phyloP scores from a whole-genome alignment of 2,888 invertebrate species.

The Machimus atricapillus region DNA sequence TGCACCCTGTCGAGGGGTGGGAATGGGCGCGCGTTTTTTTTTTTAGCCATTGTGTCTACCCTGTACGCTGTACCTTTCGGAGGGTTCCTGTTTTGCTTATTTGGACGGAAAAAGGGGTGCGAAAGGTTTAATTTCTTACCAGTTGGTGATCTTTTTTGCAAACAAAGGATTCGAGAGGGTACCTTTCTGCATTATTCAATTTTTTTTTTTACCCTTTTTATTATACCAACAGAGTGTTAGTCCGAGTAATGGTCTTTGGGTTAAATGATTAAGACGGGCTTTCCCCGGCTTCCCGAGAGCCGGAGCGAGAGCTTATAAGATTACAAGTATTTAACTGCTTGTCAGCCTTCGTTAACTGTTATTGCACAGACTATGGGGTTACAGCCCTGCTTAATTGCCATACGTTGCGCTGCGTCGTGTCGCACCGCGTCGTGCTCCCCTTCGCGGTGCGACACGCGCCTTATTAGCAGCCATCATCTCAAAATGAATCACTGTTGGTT shows the following conservation, averaged over 20 bases:
- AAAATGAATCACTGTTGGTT: background rate
- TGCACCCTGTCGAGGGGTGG: background rate
- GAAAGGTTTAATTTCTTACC: constrained; percentile 45
- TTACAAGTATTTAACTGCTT: constrained; percentile 15
- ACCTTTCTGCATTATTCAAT: background rate
- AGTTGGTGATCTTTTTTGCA: constrained; percentile 38
- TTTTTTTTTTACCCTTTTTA: background rate
- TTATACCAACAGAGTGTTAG: constrained; percentile 24
- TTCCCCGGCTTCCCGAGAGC: background rate
- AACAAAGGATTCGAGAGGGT: constrained; percentile 31
- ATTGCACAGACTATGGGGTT: background rate
- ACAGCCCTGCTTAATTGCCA: background rate
- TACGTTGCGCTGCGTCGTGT: background rate
- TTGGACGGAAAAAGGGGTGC: constrained; percentile 44
- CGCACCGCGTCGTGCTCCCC: background rate
- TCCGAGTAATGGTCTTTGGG: constrained; percentile 41
- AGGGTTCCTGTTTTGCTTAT: constrained; percentile 32
- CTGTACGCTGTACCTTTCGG: background rate
- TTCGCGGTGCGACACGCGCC: background rate
- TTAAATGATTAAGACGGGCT: constrained; percentile 39
- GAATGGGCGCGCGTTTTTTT: background rate
- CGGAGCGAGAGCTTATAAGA: constrained; percentile 13
- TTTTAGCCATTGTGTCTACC: constrained; percentile 26
- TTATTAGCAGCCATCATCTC: background rate
- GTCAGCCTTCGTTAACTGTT: background rate